Evolutionary conservation across 2,113 vertebrate genomes (phyloP), one percentile per base, ranked within the genome.

Genomic region (Turdus rufiventris): DNA sequence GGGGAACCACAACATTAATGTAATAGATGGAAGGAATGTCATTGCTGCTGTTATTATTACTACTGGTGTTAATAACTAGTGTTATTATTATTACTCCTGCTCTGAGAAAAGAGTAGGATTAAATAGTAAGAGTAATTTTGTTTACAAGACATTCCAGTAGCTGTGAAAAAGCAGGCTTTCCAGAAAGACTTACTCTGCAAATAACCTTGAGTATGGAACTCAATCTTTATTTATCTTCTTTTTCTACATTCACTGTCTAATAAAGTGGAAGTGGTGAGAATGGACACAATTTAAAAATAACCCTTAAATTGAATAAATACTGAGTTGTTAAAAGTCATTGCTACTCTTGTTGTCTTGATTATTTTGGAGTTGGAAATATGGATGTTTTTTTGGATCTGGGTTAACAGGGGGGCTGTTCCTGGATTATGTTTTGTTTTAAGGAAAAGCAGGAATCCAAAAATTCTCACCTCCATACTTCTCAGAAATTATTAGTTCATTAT

Each of bases 1-100:
- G 9, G 6, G 2, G 5, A 45, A 57, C 18, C 8, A 54, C 18
- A 73, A 43, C 4, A 60, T 48, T 42, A 26, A 89, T 0, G 0
- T 29, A 28, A 31, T 10, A 80, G 34, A 50, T 10, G 23, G 18
- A 87, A 87, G 8, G 8, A 53, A 48, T 6, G 5, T 12, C 51
- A 53, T 18, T 47, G 15, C 38, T 42, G 4, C 17, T 62, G 6
- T 21, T 43, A 18, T 48, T 12, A 38, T 5, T 47, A 29, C 2
- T 40, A 63, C 2, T 36, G 50, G 25, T 48, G 19, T 21, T 60
- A 33, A 14, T 40, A 40, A 38, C 38, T 31, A 43, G 7, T 12
- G 42, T 7, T 6, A 14, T 25, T 31, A 36, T 28, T 42, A 34
- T 11, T n/a, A 60, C 4, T 80, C 18, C 40, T 58, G 21, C 50